Conservation (phyloP, 2,888 invertebrate genomes). For the Spilarctia lutea region DNA sequence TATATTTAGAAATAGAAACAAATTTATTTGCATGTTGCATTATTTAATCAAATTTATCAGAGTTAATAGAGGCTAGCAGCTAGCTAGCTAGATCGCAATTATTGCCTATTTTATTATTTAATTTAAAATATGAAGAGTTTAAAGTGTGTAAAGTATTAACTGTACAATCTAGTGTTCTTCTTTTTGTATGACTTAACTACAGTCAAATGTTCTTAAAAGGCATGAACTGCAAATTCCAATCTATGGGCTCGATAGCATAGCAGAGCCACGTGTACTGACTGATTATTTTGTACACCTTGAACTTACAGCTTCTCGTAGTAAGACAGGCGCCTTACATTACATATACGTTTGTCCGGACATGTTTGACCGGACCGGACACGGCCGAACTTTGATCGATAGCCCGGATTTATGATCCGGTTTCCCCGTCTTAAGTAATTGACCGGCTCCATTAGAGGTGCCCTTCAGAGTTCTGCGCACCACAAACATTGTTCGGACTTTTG, state of each 20-base stretch:
- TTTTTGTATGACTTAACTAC: not conserved
- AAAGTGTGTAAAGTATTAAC: too few species aligned
- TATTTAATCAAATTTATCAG: too few species aligned
- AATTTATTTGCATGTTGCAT: too few species aligned
- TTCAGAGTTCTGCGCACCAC: conserved; percentile 48
- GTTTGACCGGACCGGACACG: conserved; percentile 61
- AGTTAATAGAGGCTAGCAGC: too few species aligned
- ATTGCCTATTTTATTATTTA: too few species aligned
- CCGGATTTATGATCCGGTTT: conserved; percentile 82
- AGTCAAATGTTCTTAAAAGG: not conserved
- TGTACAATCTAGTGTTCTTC: too few species aligned
- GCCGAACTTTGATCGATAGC: conserved; percentile 83
- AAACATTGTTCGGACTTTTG: conserved; percentile 56
- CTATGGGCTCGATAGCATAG: not conserved
- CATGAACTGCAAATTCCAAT: not conserved
- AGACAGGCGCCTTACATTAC: conserved; percentile 19
- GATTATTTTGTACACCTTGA: not conserved
- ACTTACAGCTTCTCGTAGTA: not conserved
- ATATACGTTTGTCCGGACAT: conserved; percentile 40
- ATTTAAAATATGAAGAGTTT: too few species aligned
- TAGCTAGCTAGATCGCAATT: too few species aligned
- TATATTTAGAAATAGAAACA: too few species aligned
- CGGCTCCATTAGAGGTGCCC: conserved; percentile 77
- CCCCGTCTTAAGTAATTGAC: conserved; percentile 85
- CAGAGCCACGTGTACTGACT: not conserved